Conservation (phyloP, 2,888 invertebrate genomes). For the Tuberolachnus salignus region DNA sequence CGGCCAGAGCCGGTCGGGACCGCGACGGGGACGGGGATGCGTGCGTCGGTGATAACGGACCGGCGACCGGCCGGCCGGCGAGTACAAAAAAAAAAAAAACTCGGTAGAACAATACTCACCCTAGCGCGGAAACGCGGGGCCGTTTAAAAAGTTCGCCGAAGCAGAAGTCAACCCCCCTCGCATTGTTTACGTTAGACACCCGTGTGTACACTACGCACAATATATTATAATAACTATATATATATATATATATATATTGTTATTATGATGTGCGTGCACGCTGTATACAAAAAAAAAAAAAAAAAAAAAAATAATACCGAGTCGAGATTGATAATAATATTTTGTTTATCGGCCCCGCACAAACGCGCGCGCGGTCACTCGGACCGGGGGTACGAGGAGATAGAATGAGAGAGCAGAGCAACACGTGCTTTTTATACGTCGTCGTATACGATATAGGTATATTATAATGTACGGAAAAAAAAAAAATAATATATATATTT, state of each 20-base stretch:
- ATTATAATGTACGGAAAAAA: too few species aligned
- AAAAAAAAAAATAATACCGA: background rate
- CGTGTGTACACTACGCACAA: background rate
- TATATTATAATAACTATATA: background rate
- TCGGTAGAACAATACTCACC: background rate
- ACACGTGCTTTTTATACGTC: slow-evolving; percentile 38
- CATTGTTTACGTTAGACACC: slow-evolving; percentile 30
- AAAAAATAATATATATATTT: too few species aligned
- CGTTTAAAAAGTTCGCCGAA: slow-evolving; percentile 43
- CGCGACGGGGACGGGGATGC: slow-evolving; percentile 22
- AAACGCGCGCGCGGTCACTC: background rate
- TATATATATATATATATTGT: background rate
- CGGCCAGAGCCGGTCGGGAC: slow-evolving; percentile 7
- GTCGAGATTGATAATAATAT: slow-evolving; percentile 28
- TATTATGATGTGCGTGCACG: background rate
- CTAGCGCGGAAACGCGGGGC: slow-evolving; percentile 27
- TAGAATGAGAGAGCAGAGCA: background rate
- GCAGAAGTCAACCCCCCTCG: slow-evolving; percentile 44
- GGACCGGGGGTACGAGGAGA: background rate
- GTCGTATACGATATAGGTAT: too few species aligned
- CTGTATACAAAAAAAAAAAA: background rate
- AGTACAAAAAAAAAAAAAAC: background rate
- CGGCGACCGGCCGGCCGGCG: too few species aligned
- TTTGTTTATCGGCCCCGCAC: slow-evolving; percentile 37
- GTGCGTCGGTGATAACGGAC: too few species aligned